These are phyloP conservation scores for Coccyzus lansbergi DNA, from an alignment of 2,797 vertebrate genomes.

Conservation along the genomic window DNA sequence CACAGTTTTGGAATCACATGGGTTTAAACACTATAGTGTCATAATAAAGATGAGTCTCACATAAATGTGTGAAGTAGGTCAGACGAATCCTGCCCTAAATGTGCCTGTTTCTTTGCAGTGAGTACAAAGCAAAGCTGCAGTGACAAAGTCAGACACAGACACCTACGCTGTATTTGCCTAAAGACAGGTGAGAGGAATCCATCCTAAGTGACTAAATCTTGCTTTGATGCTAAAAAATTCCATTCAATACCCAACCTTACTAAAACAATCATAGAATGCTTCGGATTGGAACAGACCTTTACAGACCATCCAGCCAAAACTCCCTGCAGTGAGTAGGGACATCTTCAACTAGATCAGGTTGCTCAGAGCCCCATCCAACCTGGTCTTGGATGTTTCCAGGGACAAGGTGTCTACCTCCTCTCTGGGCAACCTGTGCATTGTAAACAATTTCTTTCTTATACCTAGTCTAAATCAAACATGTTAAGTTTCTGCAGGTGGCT, in stretches of 20 bases:
- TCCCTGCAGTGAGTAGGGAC: no score
- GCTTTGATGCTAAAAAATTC: not conserved
- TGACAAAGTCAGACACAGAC: not conserved
- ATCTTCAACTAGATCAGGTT: no score
- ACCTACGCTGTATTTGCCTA: not conserved
- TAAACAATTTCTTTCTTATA: no score
- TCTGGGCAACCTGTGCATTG: no score
- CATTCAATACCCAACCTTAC: not conserved
- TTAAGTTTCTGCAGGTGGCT: not conserved
- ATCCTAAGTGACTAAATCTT: not conserved
- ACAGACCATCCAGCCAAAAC: no score
- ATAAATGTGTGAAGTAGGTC: constrained; percentile 13
- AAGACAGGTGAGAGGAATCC: not conserved
- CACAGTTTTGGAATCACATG: not conserved
- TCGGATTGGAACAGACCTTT: no score
- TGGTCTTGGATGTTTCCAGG: no score
- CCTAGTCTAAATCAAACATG: not conserved
- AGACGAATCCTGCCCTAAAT: constrained; percentile 8
- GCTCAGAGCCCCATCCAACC: no score
- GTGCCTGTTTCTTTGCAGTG: not conserved
- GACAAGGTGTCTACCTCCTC: no score
- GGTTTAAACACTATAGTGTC: not conserved
- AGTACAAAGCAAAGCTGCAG: not conserved
- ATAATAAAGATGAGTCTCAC: not conserved
- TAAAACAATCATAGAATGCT: not conserved